Evolutionary conservation across 2,888 invertebrate species (phyloP), one percentile per base, ranked within the genome.

Genomic region (Megamerina dolium): DNA sequence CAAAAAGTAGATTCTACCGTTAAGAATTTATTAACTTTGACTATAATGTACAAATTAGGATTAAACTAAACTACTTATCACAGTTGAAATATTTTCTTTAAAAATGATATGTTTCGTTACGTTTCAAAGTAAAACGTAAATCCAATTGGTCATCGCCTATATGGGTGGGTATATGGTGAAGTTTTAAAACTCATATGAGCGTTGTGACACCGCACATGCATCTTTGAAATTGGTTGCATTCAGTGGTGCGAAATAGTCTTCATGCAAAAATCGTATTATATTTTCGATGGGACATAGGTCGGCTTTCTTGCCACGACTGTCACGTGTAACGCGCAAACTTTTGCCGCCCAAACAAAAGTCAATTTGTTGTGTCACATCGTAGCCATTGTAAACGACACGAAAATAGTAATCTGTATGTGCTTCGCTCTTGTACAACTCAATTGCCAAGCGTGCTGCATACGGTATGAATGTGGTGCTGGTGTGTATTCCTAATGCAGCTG

Each of bases 221-320:
- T 90, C 89, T 68, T 89, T 89, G 63, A 84, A 90, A 70, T 91
- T 91, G 12, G 85, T 87, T n/a, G 83, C 84, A 66, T 91, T 91
- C 57, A 92, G 82, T 40, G 79, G 76, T 12, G 79, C 73, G 61
- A 93, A 89, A 66, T 90, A 91, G 70, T 90, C 87, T 55, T 88
- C 88, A 56, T 90, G 88, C 49, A 92, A 78, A 68, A 90, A 92
- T 49, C 91, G 75, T 9, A 89, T 83, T 48, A 93, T 89, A 61
- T 84, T 84, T 66, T 91, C 90, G 52, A 93, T 86, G 3, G 87
- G 85, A 70, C 92, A 93, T 2, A 88, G 68, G 61, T 82, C 80
- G 35, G 80, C 72, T 46, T 68, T 73, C 64, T 58, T 78, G 61
- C 49, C 74, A 53, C 48, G 71, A 32, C 72, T 73, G 40, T 76